Conservation (phyloP, 2,888 invertebrate genomes). For the Dioctria rufipes region DNA sequence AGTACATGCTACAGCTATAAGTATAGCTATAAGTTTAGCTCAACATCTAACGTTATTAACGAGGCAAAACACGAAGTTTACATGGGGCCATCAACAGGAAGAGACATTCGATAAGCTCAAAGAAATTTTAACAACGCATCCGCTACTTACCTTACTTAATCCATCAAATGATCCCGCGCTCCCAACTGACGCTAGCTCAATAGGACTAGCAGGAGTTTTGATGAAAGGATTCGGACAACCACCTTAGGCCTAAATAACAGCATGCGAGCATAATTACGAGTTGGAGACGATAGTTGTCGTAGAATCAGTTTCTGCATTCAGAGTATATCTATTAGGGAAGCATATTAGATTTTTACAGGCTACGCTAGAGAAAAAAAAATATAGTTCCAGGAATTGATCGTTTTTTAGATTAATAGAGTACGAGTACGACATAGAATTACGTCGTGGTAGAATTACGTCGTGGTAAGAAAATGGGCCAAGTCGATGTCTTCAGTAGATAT, state of each 20-base stretch:
- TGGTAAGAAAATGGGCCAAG: background rate
- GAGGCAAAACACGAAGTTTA: background rate
- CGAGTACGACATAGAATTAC: background rate
- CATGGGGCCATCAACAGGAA: background rate
- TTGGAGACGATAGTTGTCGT: background rate
- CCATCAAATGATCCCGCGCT: background rate
- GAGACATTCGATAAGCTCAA: background rate
- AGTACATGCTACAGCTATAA: too few species aligned
- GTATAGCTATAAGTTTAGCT: too few species aligned
- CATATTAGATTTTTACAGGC: background rate
- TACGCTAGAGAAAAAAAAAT: background rate
- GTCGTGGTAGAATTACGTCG: too few species aligned
- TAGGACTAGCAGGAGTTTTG: constrained; percentile 5
- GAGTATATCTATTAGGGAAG: background rate
- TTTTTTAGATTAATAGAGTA: background rate
- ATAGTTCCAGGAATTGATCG: too few species aligned
- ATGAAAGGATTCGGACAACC: background rate
- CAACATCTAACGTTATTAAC: background rate
- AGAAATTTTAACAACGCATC: background rate
- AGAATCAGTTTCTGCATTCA: background rate
- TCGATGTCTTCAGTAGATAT: background rate
- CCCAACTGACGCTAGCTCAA: background rate
- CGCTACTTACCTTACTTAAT: background rate
- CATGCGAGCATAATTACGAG: too few species aligned
- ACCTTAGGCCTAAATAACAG: too few species aligned